Percentiles rank a stretch among this genome's conserved stretches.
phyloP scores from a whole-genome alignment of 2,113 vertebrate species.

The Trinectes maculatus region DNA sequence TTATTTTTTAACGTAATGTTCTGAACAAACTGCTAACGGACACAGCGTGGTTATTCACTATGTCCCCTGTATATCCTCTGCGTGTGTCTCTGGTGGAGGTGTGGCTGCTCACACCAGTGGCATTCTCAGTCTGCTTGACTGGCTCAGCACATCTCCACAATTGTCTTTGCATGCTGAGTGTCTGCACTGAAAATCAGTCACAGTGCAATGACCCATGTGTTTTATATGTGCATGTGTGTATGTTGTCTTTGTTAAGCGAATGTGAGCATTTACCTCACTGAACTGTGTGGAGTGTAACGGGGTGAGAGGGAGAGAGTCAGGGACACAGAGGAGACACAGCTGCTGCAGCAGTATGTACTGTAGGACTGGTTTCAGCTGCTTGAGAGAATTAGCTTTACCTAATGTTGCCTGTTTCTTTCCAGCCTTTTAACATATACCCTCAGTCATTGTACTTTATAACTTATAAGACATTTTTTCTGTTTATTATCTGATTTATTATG shows the following conservation, averaged over 20 bases:
- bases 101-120: constrained; percentile 50
- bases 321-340: neutral
- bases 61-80: neutral
- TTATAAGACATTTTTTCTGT: too few relatives aligned
- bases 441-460: too few relatives aligned
- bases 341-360: constrained; percentile 19
- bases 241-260: constrained; percentile 32
- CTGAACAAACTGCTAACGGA: neutral
- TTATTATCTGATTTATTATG: too few relatives aligned
- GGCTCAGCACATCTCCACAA: constrained; percentile 47
- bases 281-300: constrained; percentile 10
- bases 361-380: constrained; percentile 22
- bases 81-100: constrained; percentile 9
- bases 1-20: neutral
- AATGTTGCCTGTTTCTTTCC: neutral
- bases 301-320: constrained; percentile 15
- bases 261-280: constrained; percentile 8
- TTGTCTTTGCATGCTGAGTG: constrained; percentile 54
- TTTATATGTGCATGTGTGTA: constrained; percentile 10
- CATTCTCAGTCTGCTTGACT: constrained; percentile 58
- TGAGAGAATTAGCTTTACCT: neutral
- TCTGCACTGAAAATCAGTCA: constrained; percentile 36
- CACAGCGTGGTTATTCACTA: neutral
- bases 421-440: neutral
- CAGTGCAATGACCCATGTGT: constrained; percentile 20